These are phyloP conservation scores for Sphaerophoria rueppellii DNA, from an alignment of 2,888 invertebrate species.

Conservation along the genomic window DNA sequence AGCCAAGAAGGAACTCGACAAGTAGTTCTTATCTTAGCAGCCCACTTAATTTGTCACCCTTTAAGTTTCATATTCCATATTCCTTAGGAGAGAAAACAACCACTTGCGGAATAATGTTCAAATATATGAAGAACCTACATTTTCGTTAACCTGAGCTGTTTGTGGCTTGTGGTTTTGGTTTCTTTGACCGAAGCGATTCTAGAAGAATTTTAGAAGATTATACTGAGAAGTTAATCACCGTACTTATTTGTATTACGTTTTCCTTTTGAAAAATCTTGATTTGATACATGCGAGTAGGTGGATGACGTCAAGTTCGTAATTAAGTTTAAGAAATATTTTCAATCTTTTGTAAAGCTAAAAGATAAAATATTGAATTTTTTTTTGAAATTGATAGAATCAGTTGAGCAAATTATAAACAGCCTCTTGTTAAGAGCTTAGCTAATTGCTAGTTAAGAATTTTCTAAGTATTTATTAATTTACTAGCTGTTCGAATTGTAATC, in stretches of 20 bases:
- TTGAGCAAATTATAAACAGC: too few species aligned
- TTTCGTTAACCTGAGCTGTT: neutral
- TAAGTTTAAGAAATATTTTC: too few species aligned
- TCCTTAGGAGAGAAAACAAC: slow-evolving; percentile 14
- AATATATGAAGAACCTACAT: slow-evolving; percentile 7
- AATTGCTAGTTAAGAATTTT: too few species aligned
- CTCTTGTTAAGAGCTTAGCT: too few species aligned
- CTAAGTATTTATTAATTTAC: too few species aligned
- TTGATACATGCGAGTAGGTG: too few species aligned
- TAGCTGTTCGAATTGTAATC: too few species aligned
- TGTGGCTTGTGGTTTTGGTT: neutral
- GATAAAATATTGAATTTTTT: too few species aligned
- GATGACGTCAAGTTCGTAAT: too few species aligned
- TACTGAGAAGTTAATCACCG: neutral
- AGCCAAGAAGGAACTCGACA: slow-evolving; percentile 33
- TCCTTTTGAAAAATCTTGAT: too few species aligned
- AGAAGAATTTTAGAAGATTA: neutral
- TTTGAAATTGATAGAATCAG: too few species aligned
- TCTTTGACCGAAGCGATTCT: neutral
- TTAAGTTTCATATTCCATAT: slow-evolving; percentile 20
- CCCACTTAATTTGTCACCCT: slow-evolving; percentile 41
- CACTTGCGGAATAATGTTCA: slow-evolving; percentile 88
- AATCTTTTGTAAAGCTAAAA: too few species aligned
- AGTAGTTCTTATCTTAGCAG: slow-evolving; percentile 28
- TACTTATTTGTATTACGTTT: neutral